Conservation (phyloP, 2,888 invertebrate genomes). For the Lysandra coridon region DNA sequence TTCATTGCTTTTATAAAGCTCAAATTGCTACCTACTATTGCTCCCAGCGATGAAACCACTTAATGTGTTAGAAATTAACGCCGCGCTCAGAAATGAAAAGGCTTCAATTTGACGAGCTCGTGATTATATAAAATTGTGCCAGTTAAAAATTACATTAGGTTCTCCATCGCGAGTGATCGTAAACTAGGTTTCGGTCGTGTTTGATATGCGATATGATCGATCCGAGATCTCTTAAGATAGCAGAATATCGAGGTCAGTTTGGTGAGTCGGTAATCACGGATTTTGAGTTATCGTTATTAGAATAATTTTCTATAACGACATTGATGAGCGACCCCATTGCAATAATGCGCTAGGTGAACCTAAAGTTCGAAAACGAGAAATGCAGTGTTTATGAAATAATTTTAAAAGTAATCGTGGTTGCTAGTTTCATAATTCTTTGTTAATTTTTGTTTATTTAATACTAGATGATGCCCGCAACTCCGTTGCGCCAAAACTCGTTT, state of each 20-base stretch:
- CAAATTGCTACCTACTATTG: slow-evolving; percentile 1
- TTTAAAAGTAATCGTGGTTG: too few relatives aligned
- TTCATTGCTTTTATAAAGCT: neutral
- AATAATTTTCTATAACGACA: slow-evolving; percentile 22
- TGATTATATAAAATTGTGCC: slow-evolving; percentile 31
- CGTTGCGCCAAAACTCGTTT: too few relatives aligned
- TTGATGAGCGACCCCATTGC: slow-evolving; percentile 3
- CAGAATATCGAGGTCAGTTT: slow-evolving; percentile 57
- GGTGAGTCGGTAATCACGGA: slow-evolving; percentile 46
- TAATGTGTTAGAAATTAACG: slow-evolving; percentile 18
- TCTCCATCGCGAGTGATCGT: slow-evolving; percentile 40
- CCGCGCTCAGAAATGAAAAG: slow-evolving; percentile 9
- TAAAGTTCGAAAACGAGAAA: neutral
- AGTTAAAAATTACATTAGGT: slow-evolving; percentile 38
- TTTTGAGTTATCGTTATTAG: slow-evolving; percentile 27
- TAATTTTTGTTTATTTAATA: too few relatives aligned
- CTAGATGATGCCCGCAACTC: too few relatives aligned
- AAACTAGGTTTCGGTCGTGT: slow-evolving; percentile 50
- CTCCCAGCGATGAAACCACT: slow-evolving; percentile 1
- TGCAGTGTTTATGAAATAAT: neutral
- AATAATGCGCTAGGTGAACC: neutral
- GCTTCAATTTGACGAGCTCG: slow-evolving; percentile 22
- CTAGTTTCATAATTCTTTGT: too few relatives aligned
- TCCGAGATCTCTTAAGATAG: slow-evolving; percentile 64
- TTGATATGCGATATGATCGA: slow-evolving; percentile 56